Conservation (phyloP, 1,140 invertebrate species). For the Frieseomelitta varia region DNA sequence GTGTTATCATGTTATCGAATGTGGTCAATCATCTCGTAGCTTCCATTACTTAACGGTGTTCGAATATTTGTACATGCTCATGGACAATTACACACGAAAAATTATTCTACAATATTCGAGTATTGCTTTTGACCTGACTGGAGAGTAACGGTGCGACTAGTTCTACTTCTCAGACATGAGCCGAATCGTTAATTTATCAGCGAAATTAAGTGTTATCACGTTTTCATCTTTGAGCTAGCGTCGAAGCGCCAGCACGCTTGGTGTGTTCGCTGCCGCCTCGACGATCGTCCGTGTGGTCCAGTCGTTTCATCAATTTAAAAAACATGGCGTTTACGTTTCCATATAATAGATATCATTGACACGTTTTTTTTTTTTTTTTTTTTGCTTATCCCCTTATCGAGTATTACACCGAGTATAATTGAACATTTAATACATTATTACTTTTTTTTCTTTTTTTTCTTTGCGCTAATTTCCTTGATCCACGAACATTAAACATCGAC, state of each 20-base stretch:
- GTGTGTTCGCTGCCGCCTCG: conserved; percentile 2
- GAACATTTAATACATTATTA: conserved; percentile 36
- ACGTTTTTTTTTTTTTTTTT: too few relatives aligned
- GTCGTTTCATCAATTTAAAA: conserved; percentile 27
- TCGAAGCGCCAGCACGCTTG: conserved; percentile 6
- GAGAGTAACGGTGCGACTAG: conserved; percentile 23
- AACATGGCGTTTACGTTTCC: conserved; percentile 22
- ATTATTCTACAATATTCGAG: conserved; percentile 35
- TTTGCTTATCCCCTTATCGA: conserved; percentile 18
- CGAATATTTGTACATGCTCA: conserved; percentile 35
- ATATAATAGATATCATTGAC: conserved; percentile 38
- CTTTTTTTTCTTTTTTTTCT: too few relatives aligned
- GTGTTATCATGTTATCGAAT: conserved; percentile 18
- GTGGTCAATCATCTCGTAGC: conserved; percentile 5
- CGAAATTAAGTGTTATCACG: conserved; percentile 28
- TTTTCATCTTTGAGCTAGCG: conserved; percentile 30
- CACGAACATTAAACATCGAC: conserved; percentile 45
- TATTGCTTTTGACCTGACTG: conserved; percentile 40
- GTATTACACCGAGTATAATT: conserved; percentile 42
- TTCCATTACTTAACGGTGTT: conserved; percentile 27
- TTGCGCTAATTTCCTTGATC: conserved; percentile 9
- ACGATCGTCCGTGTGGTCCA: conserved; percentile 42
- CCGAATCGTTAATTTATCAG: conserved; percentile 36
- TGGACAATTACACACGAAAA: conserved; percentile 21
- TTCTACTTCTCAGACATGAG: conserved; percentile 15